A percentile compares a stretch with the other conserved stretches of the same genome.
Evolutionary conservation across 30 jellyfish, hydroid and myxozoan species (phyloP).

Genomic region (Mastigias papua): DNA sequence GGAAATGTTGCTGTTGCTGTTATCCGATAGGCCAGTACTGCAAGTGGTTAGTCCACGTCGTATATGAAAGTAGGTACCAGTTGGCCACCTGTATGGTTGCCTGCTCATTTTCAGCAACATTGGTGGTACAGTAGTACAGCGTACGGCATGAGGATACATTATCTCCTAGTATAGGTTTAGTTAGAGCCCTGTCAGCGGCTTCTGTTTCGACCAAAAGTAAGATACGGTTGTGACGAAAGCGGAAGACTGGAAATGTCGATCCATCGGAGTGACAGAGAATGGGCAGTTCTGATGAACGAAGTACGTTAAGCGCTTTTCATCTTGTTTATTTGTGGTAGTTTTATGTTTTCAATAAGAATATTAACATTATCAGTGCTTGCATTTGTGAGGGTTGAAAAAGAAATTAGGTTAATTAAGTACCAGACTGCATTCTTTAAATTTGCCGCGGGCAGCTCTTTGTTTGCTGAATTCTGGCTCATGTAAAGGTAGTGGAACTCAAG

Average conservation of each 20-base stretch:
- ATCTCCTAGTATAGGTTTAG: not conserved
- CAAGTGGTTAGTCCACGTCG: not conserved
- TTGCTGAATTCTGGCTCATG: too few species aligned
- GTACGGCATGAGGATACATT: not conserved
- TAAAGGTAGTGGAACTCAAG: too few species aligned
- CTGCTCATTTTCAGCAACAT: constrained; percentile 38
- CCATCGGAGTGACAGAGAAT: constrained; percentile 76
- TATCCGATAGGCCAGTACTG: not conserved
- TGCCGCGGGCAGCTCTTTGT: too few species aligned
- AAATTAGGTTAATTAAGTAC: too few species aligned
- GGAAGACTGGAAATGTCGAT: constrained; percentile 49
- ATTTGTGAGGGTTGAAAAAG: too few species aligned
- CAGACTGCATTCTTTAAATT: too few species aligned
- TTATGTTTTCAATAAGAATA: not conserved
- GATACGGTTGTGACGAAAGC: not conserved
- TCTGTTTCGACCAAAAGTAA: not conserved
- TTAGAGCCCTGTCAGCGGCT: not conserved
- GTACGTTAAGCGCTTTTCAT: constrained; percentile 7
- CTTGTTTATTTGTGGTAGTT: not conserved
- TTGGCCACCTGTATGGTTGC: constrained; percentile 2
- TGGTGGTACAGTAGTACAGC: not conserved
- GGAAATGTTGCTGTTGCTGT: not conserved
- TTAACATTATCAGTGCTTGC: too few species aligned
- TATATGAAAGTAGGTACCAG: not conserved
- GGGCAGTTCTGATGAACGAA: constrained; percentile 81